Conservation (phyloP, 1,140 invertebrate genomes). For the Tetraneura akinire region DNA sequence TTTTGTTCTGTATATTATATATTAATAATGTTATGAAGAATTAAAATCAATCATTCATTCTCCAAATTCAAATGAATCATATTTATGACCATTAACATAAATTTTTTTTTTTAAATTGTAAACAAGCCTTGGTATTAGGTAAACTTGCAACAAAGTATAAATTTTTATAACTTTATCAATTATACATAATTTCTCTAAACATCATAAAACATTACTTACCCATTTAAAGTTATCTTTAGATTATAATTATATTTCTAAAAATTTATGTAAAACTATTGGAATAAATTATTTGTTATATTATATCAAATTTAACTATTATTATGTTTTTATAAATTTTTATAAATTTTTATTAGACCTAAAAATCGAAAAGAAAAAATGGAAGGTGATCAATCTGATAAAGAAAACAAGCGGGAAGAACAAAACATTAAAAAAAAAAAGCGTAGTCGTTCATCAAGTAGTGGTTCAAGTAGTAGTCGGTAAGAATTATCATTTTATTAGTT, state of each 20-base stretch:
- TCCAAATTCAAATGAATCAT: too few relatives aligned
- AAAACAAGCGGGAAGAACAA: slow-evolving; percentile 55
- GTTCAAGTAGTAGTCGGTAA: slow-evolving; percentile 50
- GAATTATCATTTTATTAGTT: slow-evolving; percentile 11
- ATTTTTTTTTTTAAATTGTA: too few relatives aligned
- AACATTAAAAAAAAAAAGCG: slow-evolving; percentile 55
- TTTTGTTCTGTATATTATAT: too few relatives aligned
- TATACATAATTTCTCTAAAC: neutral
- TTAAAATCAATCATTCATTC: too few relatives aligned
- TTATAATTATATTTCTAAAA: neutral
- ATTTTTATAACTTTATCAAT: neutral
- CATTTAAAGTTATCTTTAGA: neutral
- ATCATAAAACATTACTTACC: neutral
- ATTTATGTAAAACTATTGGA: too few relatives aligned
- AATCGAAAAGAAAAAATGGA: slow-evolving; percentile 52
- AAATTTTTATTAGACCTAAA: slow-evolving; percentile 27
- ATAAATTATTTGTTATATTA: too few relatives aligned
- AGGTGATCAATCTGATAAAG: slow-evolving; percentile 55
- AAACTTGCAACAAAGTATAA: neutral
- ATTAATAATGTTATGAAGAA: too few relatives aligned
- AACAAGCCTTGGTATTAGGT: too few relatives aligned
- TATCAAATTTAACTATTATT: too few relatives aligned
- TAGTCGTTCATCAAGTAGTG: slow-evolving; percentile 54
- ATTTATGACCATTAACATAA: too few relatives aligned
- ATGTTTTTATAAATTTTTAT: neutral